These are phyloP conservation scores for Mizuhopecten yessoensis DNA, from an alignment of 1,140 invertebrate species.

Conservation along the genomic window DNA sequence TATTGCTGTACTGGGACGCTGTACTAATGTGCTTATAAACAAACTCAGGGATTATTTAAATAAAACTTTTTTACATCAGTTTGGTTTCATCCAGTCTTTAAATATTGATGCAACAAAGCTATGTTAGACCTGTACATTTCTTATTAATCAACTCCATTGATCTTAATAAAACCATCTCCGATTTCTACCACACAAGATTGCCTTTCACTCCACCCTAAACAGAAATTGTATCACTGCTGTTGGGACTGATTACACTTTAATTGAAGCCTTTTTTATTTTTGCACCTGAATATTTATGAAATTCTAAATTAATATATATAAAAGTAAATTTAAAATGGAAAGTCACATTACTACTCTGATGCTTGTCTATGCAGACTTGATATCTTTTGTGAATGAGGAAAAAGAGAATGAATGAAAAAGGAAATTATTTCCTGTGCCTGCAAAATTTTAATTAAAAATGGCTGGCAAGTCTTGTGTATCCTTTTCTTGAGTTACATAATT, in stretches of 20 bases:
- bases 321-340: neutral
- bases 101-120: neutral
- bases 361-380: no score
- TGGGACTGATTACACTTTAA: neutral
- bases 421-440: neutral
- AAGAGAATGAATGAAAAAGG: neutral
- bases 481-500: no score
- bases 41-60: no score
- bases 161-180: neutral
- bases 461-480: no score
- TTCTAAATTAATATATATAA: neutral
- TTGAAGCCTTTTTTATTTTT: neutral
- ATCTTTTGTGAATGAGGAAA: neutral
- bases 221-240: neutral
- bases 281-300: neutral
- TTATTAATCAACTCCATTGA: neutral
- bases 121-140: neutral
- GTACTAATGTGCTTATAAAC: no score
- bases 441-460: neutral
- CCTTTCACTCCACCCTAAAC: neutral
- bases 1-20: no score
- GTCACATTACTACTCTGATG: neutral
- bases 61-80: no score
- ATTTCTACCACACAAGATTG: neutral
- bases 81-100: no score